These are phyloP conservation scores for Synergus laeviventris DNA, from an alignment of 2,888 invertebrate genomes.

Conservation along the genomic window DNA sequence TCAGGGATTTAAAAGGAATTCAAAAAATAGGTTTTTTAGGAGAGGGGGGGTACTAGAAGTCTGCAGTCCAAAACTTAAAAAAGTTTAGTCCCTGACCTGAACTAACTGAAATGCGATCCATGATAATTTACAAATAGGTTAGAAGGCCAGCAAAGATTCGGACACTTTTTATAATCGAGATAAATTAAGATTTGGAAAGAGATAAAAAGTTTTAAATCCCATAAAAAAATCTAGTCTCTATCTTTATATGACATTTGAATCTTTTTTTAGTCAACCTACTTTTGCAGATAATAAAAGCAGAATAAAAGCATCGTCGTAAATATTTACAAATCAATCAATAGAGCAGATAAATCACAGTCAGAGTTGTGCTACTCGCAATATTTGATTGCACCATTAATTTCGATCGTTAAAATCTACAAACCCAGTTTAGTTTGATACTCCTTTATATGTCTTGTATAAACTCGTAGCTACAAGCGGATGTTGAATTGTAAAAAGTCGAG, in stretches of 20 bases:
- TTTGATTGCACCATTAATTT: constrained; percentile 37
- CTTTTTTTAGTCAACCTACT: constrained; percentile 21
- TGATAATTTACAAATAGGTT: not conserved
- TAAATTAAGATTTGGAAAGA: not conserved
- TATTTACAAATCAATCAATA: constrained; percentile 37
- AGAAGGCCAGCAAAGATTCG: not conserved
- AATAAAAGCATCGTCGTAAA: constrained; percentile 31
- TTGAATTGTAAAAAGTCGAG: constrained; percentile 24
- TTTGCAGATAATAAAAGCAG: constrained; percentile 13
- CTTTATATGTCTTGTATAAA: not conserved
- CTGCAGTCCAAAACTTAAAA: no score
- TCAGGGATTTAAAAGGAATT: no score
- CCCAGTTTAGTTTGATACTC: constrained; percentile 10
- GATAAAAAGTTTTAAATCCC: not conserved
- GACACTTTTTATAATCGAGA: not conserved
- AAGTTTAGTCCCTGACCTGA: no score
- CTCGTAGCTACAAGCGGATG: constrained; percentile 16
- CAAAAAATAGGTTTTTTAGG: no score
- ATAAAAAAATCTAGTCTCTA: not conserved
- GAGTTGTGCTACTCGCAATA: constrained; percentile 2
- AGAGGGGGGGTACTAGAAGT: no score
- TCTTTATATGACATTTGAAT: not conserved
- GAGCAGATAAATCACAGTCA: constrained; percentile 21
- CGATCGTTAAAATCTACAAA: constrained; percentile 23
- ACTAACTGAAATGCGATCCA: not conserved